Conservation (phyloP, 2,888 invertebrate species). For the Hirtodrosophila alboralis region DNA sequence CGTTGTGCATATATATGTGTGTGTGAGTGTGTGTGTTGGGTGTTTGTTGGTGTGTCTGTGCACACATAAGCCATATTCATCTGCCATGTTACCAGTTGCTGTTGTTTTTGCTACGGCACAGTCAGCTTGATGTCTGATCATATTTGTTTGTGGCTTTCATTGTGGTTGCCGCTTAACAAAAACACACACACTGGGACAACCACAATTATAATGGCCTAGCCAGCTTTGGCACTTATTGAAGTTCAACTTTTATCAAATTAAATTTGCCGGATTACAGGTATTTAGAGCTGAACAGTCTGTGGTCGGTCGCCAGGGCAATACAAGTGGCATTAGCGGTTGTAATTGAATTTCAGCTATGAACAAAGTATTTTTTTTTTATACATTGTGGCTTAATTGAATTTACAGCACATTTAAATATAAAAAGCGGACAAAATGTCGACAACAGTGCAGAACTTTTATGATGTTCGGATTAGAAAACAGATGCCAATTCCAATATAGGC, state of each 20-base stretch:
- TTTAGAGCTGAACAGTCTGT: constrained; percentile 74
- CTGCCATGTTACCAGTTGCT: constrained; percentile 57
- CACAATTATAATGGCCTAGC: constrained; percentile 70
- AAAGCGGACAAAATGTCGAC: constrained; percentile 13
- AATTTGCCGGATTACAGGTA: constrained; percentile 79
- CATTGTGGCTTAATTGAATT: constrained; percentile 62
- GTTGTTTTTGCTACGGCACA: constrained; percentile 27
- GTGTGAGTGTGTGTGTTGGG: not conserved
- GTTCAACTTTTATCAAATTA: constrained; percentile 78
- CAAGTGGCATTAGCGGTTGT: constrained; percentile 80
- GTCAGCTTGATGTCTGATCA: constrained; percentile 70
- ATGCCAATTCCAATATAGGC: constrained; percentile 6
- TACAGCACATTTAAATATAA: constrained; percentile 48
- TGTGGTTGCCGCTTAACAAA: constrained; percentile 66
- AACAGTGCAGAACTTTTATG: not conserved
- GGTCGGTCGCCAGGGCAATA: constrained; percentile 56
- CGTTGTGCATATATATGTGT: constrained; percentile 14
- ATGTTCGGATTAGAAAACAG: constrained; percentile 14
- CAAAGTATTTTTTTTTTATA: constrained; percentile 20
- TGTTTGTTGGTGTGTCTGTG: constrained; percentile 13
- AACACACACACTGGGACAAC: constrained; percentile 30
- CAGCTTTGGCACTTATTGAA: constrained; percentile 69
- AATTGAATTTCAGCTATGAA: constrained; percentile 70
- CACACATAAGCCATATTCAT: constrained; percentile 59
- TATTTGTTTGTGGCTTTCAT: constrained; percentile 73